Evolutionary conservation across 2,113 vertebrate genomes (phyloP), one percentile per base, ranked within the genome.

Genomic region (Odocoileus virginianus): DNA sequence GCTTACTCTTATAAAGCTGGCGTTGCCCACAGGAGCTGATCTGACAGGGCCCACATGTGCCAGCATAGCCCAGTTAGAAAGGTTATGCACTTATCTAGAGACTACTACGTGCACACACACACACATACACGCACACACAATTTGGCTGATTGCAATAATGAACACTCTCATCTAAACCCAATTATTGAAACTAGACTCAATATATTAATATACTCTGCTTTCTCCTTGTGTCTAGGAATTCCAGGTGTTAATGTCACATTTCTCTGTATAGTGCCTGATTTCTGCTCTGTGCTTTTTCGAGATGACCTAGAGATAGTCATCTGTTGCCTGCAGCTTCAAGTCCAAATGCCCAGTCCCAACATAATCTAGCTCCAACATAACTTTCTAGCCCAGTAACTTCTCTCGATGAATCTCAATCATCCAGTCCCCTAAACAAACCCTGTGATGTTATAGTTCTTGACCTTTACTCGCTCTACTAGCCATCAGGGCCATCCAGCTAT

Each of bases 91-190:
- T 10, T 8, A 84, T 45, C 84, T 58, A 9, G 52, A 25, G 23
- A 61, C 40, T 11, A 55, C n/a, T 4, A 17, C 0, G 3, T 1
- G 17, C 6, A 47, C 5, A 23, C 6, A 13, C 2, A 16, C 17
- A 15, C 6, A 4, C 21, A 27, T 4, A 71, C 4, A 3, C 27
- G 27, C 15, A 60, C 5, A 13, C 3, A 5, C 30, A 64, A n/a
- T 86, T 45, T 43, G 12, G 45, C 27, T 89, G 40, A 60, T 21
- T 92, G 23, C 67, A 87, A 33, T 10, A 52, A 45, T 33, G 14
- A 33, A 50, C 52, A 52, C 33, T 71, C 57, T 89, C 40, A 57
- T 47, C 45, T 33, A 43, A 97, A 82, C 25, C 40, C 47, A 85
- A n/a, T 60, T 78, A 71, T 21, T 76, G 82, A 78, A 86, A 89